Base-by-base conservation (phyloP, 2,113 vertebrate species). In the Carassius carassius region DNA sequence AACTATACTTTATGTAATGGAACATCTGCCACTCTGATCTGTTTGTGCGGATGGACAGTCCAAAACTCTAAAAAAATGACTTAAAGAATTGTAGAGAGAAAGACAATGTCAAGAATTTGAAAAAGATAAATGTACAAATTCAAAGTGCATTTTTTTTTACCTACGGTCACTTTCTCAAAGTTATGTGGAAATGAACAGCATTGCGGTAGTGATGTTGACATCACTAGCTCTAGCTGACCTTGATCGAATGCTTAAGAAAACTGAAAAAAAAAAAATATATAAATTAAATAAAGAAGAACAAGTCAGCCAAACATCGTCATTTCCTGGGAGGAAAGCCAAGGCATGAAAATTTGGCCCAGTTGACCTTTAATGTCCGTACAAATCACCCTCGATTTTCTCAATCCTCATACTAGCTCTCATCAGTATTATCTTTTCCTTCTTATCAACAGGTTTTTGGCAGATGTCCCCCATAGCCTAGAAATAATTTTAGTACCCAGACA, bases 361-460 rank as follows among this genome's bases (percentile, higher is more conserved):
- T 87, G 62, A 54, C 82, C 87, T 69, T 84, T 82, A 73, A 84
- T 86, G 73, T 75, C 69, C 47, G 60, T 41, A 49, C 79, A 81
- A 84, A 88, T 88, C 87, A 82, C 49, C 62, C 78, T 32, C 60
- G 47, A 44, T 44, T 44, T 44, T 44, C 41, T 44, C 41, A 44
- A 73, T 86, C 51, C 29, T 51, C 51, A 21, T 65, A n/a, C 77
- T 44, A 23, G 76, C 41, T 29, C 37, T 82, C 63, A 85, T 87
- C 83, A 85, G 80, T 70, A 75, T 79, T 74, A 83, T 83, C 80
- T 56, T 74, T 80, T 8, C 35, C 19, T 21, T 23, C 69, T 74
- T 67, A 85, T 73, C 86, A 74, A 78, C 41, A 74, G 56, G 70
- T 88, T 75, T 56, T 83, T 83, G 47, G 63, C 44, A 81, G 62